Evolutionary conservation across 2,888 invertebrate genomes (phyloP).

Genomic region (Dexiosoma caninum): DNA sequence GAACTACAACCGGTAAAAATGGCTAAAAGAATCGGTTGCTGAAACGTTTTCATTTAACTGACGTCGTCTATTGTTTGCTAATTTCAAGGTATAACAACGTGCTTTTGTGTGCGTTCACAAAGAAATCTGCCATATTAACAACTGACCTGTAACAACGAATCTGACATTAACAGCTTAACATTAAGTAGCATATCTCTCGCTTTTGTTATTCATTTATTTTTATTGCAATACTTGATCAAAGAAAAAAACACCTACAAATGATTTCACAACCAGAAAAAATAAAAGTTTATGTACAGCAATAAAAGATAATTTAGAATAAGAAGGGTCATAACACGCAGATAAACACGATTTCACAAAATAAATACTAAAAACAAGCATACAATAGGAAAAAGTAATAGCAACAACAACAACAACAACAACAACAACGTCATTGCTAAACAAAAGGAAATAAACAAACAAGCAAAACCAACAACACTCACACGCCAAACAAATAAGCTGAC

Average conservation of each 20-base stretch:
- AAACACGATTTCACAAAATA: slow-evolving; percentile 43
- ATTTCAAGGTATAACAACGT: not conserved
- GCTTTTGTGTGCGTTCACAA: not conserved
- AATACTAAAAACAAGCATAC: slow-evolving; percentile 15
- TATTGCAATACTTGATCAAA: slow-evolving; percentile 48
- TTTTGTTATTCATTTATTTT: not conserved
- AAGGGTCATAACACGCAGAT: slow-evolving; percentile 58
- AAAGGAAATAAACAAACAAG: not conserved
- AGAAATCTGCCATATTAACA: not conserved
- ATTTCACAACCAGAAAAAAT: slow-evolving; percentile 6
- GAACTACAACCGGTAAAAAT: not conserved
- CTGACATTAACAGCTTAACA: slow-evolving; percentile 1
- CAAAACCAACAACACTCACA: not conserved
- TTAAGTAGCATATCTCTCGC: not conserved
- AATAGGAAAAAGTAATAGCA: not conserved
- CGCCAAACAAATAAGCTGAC: not conserved
- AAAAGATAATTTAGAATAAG: slow-evolving; percentile 51
- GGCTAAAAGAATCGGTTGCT: not conserved
- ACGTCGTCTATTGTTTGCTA: not conserved
- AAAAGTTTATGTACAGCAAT: not conserved
- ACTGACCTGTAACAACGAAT: not conserved
- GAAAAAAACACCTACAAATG: slow-evolving; percentile 46
- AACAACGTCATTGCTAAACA: not conserved
- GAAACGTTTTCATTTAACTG: not conserved
- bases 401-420: not conserved